Conservation (phyloP, 2,888 invertebrate genomes). For the Cetonia aurata region DNA sequence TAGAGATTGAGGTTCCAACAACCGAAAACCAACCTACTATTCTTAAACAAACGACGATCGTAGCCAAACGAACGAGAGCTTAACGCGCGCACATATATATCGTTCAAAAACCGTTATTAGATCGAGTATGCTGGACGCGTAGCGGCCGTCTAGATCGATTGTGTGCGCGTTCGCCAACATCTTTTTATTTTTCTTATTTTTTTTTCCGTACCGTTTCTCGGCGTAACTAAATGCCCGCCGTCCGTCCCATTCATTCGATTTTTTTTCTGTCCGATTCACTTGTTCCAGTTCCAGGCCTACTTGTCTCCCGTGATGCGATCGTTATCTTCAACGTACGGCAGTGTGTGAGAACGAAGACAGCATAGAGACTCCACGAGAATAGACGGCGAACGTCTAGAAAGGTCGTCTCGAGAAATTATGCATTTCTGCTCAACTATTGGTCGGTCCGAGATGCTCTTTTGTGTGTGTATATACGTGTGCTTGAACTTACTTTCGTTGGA, state of each 20-base stretch:
- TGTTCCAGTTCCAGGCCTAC: constrained; percentile 38
- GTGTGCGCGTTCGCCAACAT: not conserved
- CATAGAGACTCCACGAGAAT: constrained; percentile 36
- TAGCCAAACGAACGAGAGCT: too few species aligned
- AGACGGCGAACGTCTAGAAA: constrained; percentile 26
- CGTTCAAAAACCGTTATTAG: constrained; percentile 34
- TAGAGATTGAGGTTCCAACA: too few species aligned
- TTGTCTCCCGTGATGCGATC: constrained; percentile 27
- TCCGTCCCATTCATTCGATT: constrained; percentile 29
- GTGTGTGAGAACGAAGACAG: constrained; percentile 37
- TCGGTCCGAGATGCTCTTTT: constrained; percentile 17
- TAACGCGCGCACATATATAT: constrained; percentile 1
- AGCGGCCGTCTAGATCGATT: constrained; percentile 31
- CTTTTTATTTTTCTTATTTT: constrained; percentile 25
- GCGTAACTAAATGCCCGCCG: constrained; percentile 30
- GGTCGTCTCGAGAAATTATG: constrained; percentile 36
- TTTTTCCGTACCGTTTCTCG: constrained; percentile 30
- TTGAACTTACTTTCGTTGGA: constrained; percentile 17
- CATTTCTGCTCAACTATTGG: constrained; percentile 24
- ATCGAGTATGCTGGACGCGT: constrained; percentile 37
- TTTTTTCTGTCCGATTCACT: constrained; percentile 37
- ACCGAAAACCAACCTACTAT: too few species aligned
- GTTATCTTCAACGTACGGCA: constrained; percentile 22
- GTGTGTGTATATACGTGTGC: not conserved
- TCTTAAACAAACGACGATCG: too few species aligned